Conservation (phyloP, 2,888 invertebrate genomes). For the Andrena bucephala region DNA sequence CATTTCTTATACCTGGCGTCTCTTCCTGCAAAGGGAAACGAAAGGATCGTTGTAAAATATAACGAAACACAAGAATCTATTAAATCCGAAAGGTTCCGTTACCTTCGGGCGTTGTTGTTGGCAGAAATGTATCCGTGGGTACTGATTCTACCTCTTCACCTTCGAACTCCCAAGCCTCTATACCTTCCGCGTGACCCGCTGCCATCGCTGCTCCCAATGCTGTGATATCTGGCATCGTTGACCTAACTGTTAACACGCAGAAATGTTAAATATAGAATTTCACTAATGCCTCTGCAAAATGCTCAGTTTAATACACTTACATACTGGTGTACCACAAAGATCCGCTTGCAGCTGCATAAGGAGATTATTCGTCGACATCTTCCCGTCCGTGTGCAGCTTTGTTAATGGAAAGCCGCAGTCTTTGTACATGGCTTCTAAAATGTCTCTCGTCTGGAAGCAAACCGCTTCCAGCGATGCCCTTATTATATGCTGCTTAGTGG, state of each 20-base stretch:
- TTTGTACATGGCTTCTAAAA: slow-evolving; percentile 96
- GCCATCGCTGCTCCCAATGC: slow-evolving; percentile 97
- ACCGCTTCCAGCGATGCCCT: slow-evolving; percentile 97
- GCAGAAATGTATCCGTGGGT: slow-evolving; percentile 91
- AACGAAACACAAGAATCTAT: not conserved
- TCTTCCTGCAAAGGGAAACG: slow-evolving; percentile 88
- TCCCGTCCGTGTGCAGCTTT: slow-evolving; percentile 96
- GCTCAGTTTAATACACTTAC: slow-evolving; percentile 86
- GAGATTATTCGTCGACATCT: slow-evolving; percentile 94
- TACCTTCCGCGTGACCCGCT: slow-evolving; percentile 92
- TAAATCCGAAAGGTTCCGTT: not conserved
- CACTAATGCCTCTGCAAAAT: not conserved
- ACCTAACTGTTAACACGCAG: slow-evolving; percentile 87
- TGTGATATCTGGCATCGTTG: slow-evolving; percentile 95
- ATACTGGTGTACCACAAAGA: slow-evolving; percentile 95
- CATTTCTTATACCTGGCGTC: slow-evolving; percentile 94
- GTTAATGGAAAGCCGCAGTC: slow-evolving; percentile 94
- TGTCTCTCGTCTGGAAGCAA: slow-evolving; percentile 97
- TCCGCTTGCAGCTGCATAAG: slow-evolving; percentile 99
- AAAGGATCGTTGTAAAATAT: not conserved
- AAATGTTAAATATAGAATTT: not conserved
- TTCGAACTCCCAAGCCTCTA: slow-evolving; percentile 90
- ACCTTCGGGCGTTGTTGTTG: slow-evolving; percentile 93
- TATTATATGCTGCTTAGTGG: slow-evolving; percentile 96
- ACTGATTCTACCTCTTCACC: slow-evolving; percentile 87